Evolutionary conservation across 2,113 vertebrate species (phyloP), one percentile per base, ranked within the genome.

Genomic region (Aptenodytes forsteri): DNA sequence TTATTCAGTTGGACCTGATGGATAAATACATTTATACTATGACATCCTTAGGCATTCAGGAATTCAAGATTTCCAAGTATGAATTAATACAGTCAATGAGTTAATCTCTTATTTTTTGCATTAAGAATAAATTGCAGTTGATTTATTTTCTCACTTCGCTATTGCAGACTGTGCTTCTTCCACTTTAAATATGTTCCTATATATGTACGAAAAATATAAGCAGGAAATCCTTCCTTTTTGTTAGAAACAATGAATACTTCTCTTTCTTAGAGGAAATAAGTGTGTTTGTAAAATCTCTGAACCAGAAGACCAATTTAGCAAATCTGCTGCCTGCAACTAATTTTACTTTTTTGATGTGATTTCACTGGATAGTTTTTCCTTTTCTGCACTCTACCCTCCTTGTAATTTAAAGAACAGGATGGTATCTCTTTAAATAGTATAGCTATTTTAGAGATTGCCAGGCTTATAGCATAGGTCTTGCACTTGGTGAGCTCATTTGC

Each of bases 71-170:
- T 90, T 87, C 58, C 42, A 85, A 66, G 38, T 58, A 84, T n/a
- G 30, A 96, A 91, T 88, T 61, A 94, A 86, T 86, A 55, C 8
- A 66, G 29, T 77, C 73, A 59, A 91, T 67, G 38, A 91, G 32
- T 90, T 93, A 66, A 87, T 91, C 6, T 95, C 20, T 66, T 91
- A 34, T 42, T 94, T 83, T 66, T 46, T 95, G 50, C 58, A 70
- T 83, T 93, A 64, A 78, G 56, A 87, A 71, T 69, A 95, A 95
- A 83, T 67, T 66, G 50, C 42, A 81, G 29, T 27, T 73, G 46
- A 82, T 91, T 90, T 91, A 79, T 93, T 96, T 92, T 94, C 81
- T 91, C 11, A 20, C 61, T 84, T 75, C 73, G 23, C 29, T 91
- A n/a, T 42, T 93, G 78, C 55, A 85, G 46, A 85, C 17, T 55